These are phyloP conservation scores for Stenoptilia bipunctidactyla DNA, from an alignment of 2,888 invertebrate genomes.

Conservation along the genomic window DNA sequence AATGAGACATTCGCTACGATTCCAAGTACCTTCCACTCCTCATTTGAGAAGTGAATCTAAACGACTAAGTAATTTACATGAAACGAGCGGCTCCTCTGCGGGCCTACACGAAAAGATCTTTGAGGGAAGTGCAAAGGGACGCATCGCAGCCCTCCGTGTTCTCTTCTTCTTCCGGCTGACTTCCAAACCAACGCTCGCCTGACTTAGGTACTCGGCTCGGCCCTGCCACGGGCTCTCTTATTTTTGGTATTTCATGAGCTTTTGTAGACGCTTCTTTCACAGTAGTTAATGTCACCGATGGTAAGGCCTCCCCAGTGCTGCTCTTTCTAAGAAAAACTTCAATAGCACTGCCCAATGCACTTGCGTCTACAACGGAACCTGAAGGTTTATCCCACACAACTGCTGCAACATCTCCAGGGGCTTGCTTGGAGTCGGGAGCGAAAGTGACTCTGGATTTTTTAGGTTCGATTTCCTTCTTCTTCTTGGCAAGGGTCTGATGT, in stretches of 20 bases:
- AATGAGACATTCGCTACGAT: constrained; percentile 14
- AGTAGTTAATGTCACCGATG: constrained; percentile 33
- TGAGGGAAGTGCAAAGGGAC: constrained; percentile 84
- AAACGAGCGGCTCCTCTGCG: constrained; percentile 25
- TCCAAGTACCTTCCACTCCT: constrained; percentile 27
- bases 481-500: constrained; percentile 81
- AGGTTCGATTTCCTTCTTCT: constrained; percentile 62
- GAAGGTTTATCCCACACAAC: constrained; percentile 83
- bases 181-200: constrained; percentile 72
- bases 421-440: constrained; percentile 73
- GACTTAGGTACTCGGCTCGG: constrained; percentile 25
- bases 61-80: constrained; percentile 57
- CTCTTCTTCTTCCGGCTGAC: constrained; percentile 78
- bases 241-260: constrained; percentile 43
- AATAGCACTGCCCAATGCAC: constrained; percentile 85
- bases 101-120: constrained; percentile 87
- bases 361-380: constrained; percentile 84
- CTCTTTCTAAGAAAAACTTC: constrained; percentile 82
- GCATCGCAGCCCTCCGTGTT: constrained; percentile 82
- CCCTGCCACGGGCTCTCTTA: constrained; percentile 36
- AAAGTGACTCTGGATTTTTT: constrained; percentile 70
- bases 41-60: constrained; percentile 36
- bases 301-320: constrained; percentile 54
- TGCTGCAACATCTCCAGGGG: constrained; percentile 69
- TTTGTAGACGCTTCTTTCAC: constrained; percentile 31